phyloP scores from a whole-genome alignment of 2,797 vertebrate species.

The Poecilia velifera region DNA sequence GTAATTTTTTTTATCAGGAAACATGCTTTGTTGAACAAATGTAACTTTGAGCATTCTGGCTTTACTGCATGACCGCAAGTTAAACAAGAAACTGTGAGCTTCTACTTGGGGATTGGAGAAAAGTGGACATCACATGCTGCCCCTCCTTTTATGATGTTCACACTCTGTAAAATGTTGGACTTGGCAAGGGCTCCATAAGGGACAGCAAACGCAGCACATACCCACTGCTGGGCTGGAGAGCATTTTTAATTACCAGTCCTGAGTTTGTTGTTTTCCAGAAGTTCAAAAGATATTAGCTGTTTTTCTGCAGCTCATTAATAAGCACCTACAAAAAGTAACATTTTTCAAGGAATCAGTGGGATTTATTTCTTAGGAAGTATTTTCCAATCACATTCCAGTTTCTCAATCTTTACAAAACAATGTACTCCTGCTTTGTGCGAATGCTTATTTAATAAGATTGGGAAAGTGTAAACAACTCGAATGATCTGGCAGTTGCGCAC shows the following conservation, averaged over 20 bases:
- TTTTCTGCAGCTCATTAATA: not conserved
- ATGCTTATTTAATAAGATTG: not conserved
- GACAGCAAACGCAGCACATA: conserved; percentile 1
- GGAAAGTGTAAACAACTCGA: conserved; percentile 3
- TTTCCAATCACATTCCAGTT: conserved; percentile 9
- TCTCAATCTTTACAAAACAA: conserved; percentile 13
- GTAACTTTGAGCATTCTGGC: conserved; percentile 23
- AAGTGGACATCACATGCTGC: conserved; percentile 23
- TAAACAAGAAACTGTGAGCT: conserved; percentile 15
- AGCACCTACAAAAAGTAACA: not conserved
- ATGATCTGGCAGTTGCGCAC: conserved; percentile 23
- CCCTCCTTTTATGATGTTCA: conserved; percentile 18
- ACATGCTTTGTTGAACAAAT: conserved; percentile 13
- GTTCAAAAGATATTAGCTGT: not conserved
- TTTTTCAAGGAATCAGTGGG: not conserved
- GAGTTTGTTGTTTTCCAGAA: not conserved
- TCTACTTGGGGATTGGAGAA: conserved; percentile 2
- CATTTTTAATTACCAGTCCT: not conserved
- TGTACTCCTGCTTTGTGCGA: not conserved
- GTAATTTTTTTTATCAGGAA: conserved; percentile 8
- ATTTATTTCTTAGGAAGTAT: conserved; percentile 20
- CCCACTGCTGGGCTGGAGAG: not conserved
- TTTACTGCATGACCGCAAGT: not conserved
- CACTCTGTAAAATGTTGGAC: conserved; percentile 22
- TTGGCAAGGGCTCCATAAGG: conserved; percentile 1